A percentile compares a stretch with the other conserved stretches of the same genome.
These are phyloP conservation scores for Acanthis flammea DNA, from an alignment of 2,797 vertebrate genomes.

Conservation along the genomic window DNA sequence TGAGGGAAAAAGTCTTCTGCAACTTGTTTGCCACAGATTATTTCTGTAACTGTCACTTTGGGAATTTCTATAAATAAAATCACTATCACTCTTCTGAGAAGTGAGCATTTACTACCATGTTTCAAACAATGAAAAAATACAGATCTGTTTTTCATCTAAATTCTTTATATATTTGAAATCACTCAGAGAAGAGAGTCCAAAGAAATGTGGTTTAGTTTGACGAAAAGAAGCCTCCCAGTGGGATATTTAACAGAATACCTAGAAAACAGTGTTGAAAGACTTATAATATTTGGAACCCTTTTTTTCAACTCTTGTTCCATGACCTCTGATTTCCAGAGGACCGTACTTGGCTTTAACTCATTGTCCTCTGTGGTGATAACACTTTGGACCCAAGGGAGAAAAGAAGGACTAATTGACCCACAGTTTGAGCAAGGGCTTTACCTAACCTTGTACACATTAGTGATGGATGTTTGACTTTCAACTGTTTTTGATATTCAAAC, in stretches of 20 bases:
- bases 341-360: slow-evolving; percentile 28
- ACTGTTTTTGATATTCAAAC: background rate
- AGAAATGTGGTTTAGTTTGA: slow-evolving; percentile 63
- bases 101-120: slow-evolving; percentile 33
- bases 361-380: background rate
- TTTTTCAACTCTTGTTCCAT: slow-evolving; percentile 17
- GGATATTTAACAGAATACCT: slow-evolving; percentile 65
- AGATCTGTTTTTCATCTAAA: slow-evolving; percentile 70
- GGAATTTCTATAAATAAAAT: slow-evolving; percentile 64
- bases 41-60: slow-evolving; percentile 39
- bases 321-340: slow-evolving; percentile 30
- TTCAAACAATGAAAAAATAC: slow-evolving; percentile 52
- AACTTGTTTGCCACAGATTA: slow-evolving; percentile 52
- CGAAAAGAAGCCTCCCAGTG: slow-evolving; percentile 24
- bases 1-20: slow-evolving; percentile 6
- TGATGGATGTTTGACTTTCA: background rate
- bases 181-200: slow-evolving; percentile 54
- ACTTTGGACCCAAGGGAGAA: background rate
- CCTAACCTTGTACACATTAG: background rate
- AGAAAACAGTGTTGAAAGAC: slow-evolving; percentile 59
- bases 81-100: slow-evolving; percentile 56
- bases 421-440: background rate
- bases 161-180: slow-evolving; percentile 64
- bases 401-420: background rate
- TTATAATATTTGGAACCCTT: slow-evolving; percentile 38